phyloP scores from a whole-genome alignment of 2,888 invertebrate genomes.

The Scaptomyza polygonia region DNA sequence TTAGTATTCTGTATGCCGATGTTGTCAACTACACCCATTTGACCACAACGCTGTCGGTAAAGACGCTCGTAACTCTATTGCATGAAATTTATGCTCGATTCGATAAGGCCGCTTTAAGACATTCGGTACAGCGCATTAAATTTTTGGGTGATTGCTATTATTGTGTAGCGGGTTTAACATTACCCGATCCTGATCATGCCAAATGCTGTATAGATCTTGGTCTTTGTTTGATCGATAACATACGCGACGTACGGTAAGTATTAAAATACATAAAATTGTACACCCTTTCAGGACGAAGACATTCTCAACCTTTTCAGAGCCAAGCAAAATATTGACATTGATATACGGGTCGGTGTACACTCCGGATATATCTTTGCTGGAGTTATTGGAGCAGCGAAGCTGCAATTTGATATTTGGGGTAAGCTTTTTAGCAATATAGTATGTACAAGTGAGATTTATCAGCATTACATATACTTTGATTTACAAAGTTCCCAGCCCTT shows the following conservation, averaged over 20 bases:
- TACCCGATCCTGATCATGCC: slow-evolving; percentile 91
- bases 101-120: slow-evolving; percentile 93
- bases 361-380: slow-evolving; percentile 96
- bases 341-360: slow-evolving; percentile 98
- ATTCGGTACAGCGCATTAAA: slow-evolving; percentile 93
- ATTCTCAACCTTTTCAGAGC: slow-evolving; percentile 78
- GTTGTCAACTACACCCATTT: slow-evolving; percentile 93
- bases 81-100: slow-evolving; percentile 96
- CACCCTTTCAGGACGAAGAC: too few relatives aligned
- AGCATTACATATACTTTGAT: too few relatives aligned
- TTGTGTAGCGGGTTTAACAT: slow-evolving; percentile 94
- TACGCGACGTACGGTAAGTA: slow-evolving; percentile 86
- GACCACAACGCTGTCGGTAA: slow-evolving; percentile 91
- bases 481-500: too few relatives aligned
- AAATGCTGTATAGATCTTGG: slow-evolving; percentile 95
- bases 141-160: slow-evolving; percentile 98
- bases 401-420: slow-evolving; percentile 98
- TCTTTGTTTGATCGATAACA: slow-evolving; percentile 94
- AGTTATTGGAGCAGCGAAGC: slow-evolving; percentile 95
- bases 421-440: slow-evolving; percentile 81
- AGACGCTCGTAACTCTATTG: slow-evolving; percentile 92
- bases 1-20: slow-evolving; percentile 95
- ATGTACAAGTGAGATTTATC: too few relatives aligned
- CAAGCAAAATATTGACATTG: slow-evolving; percentile 91
- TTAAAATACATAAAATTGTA: background rate